These are phyloP conservation scores for Adelges cooleyi DNA, from an alignment of 1,140 invertebrate species.

Conservation along the genomic window DNA sequence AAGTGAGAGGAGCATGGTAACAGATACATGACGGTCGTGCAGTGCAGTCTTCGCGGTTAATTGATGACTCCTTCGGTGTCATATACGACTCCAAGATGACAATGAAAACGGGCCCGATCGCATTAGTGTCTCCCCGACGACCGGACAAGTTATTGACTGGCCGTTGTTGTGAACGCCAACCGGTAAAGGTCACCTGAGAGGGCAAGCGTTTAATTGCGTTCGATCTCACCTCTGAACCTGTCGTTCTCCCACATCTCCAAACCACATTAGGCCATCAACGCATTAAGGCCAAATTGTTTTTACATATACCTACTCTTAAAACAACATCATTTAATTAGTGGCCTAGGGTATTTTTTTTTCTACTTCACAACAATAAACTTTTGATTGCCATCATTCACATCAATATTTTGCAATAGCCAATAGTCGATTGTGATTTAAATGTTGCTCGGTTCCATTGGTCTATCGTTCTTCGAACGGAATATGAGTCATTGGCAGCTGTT, in stretches of 20 bases:
- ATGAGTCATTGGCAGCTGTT: no score
- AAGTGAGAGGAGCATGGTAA: not conserved
- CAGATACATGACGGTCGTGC: not conserved
- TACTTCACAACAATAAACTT: no score
- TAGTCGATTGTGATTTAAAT: no score
- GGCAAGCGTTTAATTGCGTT: constrained; percentile 11
- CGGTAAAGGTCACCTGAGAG: constrained; percentile 1
- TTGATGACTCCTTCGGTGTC: constrained; percentile 3
- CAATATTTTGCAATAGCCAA: no score
- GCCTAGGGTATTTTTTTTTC: no score
- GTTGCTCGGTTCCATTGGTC: no score
- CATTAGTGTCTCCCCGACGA: constrained; percentile 9
- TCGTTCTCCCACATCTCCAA: not conserved
- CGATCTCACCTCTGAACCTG: constrained; percentile 3
- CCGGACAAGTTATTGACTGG: constrained; percentile 13
- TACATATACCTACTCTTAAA: no score
- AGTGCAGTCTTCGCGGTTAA: constrained; percentile 7
- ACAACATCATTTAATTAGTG: no score
- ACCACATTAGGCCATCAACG: no score
- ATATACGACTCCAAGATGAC: not conserved
- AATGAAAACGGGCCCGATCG: constrained; percentile 17
- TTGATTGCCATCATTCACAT: no score
- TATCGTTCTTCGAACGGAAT: no score
- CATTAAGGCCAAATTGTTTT: no score
- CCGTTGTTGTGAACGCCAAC: constrained; percentile 11